Evolutionary conservation across 2,888 invertebrate species (phyloP), one percentile per base, ranked within the genome.

Genomic region (Holacanthella duospinosa): DNA sequence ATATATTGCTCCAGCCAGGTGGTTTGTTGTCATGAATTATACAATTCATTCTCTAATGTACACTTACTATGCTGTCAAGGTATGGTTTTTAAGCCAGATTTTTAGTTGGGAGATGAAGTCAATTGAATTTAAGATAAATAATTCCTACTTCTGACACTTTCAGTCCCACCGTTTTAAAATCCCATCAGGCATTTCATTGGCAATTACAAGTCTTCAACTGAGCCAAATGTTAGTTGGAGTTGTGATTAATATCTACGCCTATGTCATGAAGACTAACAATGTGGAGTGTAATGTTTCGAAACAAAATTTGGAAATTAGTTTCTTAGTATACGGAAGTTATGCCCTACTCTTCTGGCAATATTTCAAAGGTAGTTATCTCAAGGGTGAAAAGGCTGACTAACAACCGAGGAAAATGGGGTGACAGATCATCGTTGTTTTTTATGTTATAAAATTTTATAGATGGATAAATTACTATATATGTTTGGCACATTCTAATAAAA

Each of bases 21-120:
- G 93, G 92, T 93, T 91, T 79, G 88, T 93, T 75, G 89, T 90
- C 64, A 93, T 93, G 92, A 93, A 93, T 80, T 93, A 90, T 76
- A 88, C 87, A 75, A 92, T 93, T 61, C 91, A 91, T 78, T 85
- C 86, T 66, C 83, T 91, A 72, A 93, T 93, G 93, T 93, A 92
- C 79, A 84, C 88, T 3, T 93, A 93, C 80, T 93, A 88, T 79
- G 89, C 91, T 2, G 79, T 90, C 56, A 64, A 62, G 59, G 64
- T 64, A 57, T 21, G 36, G 6, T 16, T 36, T 36, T 16, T 36
- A 36, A 36, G n/a, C n/a, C n/a, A n/a, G n/a, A n/a, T n/a, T n/a
- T n/a, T n/a, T n/a, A n/a, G 43, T 19, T 43, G 43, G 19, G 12
- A n/a, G 21, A 21, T 53, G 55, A 19, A 27, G 55, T 6, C 6